Evolutionary conservation across 2,797 vertebrate species (phyloP).

Genomic region (Diglossa cyanea): DNA sequence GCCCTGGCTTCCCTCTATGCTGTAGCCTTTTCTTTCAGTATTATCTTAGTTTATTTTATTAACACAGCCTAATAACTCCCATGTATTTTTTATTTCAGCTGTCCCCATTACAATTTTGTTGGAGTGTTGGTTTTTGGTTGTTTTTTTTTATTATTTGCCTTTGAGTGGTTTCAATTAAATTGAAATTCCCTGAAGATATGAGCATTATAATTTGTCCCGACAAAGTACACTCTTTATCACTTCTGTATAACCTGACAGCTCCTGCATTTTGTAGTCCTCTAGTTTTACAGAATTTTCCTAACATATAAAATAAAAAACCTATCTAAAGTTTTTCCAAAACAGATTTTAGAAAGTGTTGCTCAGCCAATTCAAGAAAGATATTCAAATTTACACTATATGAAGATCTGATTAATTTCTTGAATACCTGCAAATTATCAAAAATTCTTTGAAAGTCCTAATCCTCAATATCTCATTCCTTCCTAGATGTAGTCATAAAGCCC

Average conservation of each 20-base stretch:
- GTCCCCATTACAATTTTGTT: neutral
- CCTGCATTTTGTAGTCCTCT: neutral
- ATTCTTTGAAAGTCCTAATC: neutral
- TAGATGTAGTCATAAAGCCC: neutral
- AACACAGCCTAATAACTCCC: neutral
- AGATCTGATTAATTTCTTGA: neutral
- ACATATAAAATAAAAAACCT: neutral
- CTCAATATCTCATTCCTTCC: neutral
- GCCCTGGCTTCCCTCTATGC: neutral
- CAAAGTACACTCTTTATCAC: neutral
- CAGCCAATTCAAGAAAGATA: neutral
- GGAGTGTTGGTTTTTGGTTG: neutral
- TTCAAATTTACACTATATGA: neutral
- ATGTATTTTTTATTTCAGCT: neutral
- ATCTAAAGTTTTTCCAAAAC: neutral
- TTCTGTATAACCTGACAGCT: neutral
- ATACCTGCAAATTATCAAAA: neutral
- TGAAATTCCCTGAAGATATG: neutral
- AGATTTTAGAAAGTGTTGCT: neutral
- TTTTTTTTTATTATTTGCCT: neutral
- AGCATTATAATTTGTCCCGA: neutral
- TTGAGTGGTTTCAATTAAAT: slow-evolving; percentile 31
- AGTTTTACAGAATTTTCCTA: neutral
- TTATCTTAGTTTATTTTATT: neutral
- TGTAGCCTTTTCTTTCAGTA: neutral